A percentile compares a stretch with the other conserved stretches of the same genome.
phyloP scores from a whole-genome alignment of 2,888 invertebrate species.

The Aelia acuminata region DNA sequence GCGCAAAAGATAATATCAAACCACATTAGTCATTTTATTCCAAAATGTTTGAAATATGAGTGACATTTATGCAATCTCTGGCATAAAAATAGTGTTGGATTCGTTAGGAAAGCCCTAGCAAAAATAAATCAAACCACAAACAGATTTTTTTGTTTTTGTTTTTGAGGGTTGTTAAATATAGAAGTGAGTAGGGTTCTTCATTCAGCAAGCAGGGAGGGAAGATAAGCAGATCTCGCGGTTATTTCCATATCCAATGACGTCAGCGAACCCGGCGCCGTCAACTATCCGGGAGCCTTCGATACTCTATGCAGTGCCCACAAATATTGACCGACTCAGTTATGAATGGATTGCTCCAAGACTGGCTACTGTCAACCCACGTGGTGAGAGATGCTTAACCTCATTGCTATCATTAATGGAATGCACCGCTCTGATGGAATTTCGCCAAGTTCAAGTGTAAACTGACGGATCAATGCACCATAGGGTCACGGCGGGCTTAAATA shows the following conservation, averaged over 20 bases:
- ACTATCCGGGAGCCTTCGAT: constrained; percentile 10
- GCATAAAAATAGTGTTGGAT: background rate
- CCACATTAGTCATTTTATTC: background rate
- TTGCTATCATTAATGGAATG: constrained; percentile 3
- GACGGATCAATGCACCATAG: constrained; percentile 12
- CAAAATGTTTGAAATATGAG: background rate
- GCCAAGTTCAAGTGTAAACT: constrained; percentile 27
- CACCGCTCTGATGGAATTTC: background rate
- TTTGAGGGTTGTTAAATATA: constrained; percentile 16
- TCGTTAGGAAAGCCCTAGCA: background rate
- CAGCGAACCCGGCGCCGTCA: background rate
- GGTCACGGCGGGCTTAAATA: constrained; percentile 4
- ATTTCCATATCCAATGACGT: constrained; percentile 42
- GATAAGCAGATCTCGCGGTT: background rate
- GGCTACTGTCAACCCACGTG: background rate
- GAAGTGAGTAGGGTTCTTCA: constrained; percentile 20
- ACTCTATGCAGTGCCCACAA: background rate
- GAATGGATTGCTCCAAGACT: background rate
- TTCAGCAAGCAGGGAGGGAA: background rate
- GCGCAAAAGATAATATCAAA: too few relatives aligned
- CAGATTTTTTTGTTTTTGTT: constrained; percentile 20
- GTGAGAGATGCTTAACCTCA: background rate
- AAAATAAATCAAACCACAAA: constrained; percentile 31
- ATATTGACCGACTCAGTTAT: constrained; percentile 2
- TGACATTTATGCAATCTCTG: background rate